Percentiles rank a stretch among this genome's conserved stretches.
phyloP scores from a whole-genome alignment of 2,888 invertebrate species.

The Hyles lineata region DNA sequence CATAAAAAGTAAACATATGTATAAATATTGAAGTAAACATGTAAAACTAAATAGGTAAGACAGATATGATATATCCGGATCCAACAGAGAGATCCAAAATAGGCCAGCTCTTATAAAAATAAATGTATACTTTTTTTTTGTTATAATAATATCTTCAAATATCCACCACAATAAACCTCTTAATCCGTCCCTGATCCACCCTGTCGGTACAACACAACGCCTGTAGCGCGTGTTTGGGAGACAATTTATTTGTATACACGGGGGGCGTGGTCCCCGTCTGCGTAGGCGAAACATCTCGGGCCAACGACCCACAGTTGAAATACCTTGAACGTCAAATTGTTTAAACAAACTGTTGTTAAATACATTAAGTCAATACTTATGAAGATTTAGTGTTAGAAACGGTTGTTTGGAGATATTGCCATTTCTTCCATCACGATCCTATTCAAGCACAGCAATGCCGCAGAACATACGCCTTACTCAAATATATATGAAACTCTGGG shows the following conservation, averaged over 20 bases:
- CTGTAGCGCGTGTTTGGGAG: slow-evolving; percentile 24
- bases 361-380: not conserved
- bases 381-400: not conserved
- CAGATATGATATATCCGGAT: no score
- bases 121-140: no score
- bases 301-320: slow-evolving; percentile 13
- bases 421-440: not conserved
- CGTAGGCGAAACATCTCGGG: slow-evolving; percentile 11
- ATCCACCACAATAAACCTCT: not conserved
- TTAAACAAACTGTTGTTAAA: not conserved
- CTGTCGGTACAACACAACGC: slow-evolving; percentile 24
- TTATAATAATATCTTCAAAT: not conserved
- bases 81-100: no score
- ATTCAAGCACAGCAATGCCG: no score
- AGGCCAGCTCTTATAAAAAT: no score
- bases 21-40: no score
- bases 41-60: no score
- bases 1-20: no score
- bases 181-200: slow-evolving; percentile 8
- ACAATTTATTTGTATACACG: slow-evolving; percentile 28
- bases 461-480: no score
- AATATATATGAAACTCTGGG: no score
- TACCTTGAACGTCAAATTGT: not conserved
- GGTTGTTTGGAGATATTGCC: not conserved
- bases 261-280: slow-evolving; percentile 20